Conservation (phyloP, 2,888 invertebrate genomes). For the Neoascia interrupta region DNA sequence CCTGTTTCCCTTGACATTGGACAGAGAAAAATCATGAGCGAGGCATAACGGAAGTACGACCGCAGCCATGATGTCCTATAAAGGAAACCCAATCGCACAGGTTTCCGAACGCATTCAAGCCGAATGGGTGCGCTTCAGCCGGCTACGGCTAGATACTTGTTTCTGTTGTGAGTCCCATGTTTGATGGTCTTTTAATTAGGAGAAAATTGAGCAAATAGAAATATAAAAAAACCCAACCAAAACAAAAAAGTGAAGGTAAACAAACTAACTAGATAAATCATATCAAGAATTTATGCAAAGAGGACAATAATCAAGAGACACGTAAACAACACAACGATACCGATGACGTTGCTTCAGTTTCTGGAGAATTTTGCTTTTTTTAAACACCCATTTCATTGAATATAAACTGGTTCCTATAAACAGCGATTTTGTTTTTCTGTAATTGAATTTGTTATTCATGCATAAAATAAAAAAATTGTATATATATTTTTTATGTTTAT, state of each 20-base stretch:
- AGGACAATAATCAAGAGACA: slow-evolving; percentile 10
- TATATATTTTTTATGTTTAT: slow-evolving; percentile 21
- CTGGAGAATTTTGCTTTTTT: not conserved
- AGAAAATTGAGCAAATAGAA: too few species aligned
- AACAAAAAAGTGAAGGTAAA: not conserved
- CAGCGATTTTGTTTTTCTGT: slow-evolving; percentile 12
- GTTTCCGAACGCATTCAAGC: not conserved
- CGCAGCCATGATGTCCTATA: slow-evolving; percentile 27
- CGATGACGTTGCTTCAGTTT: too few species aligned
- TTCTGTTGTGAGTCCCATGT: slow-evolving; percentile 4
- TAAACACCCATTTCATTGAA: not conserved
- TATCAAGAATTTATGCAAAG: slow-evolving; percentile 56
- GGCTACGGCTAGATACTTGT: not conserved
- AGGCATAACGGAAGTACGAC: slow-evolving; percentile 49
- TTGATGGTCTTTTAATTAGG: not conserved
- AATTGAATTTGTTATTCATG: slow-evolving; percentile 29
- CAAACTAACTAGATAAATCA: slow-evolving; percentile 21
- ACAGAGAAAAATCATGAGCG: slow-evolving; percentile 43
- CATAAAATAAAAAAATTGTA: slow-evolving; percentile 4
- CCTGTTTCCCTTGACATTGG: slow-evolving; percentile 47
- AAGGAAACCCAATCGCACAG: slow-evolving; percentile 27
- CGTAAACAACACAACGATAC: too few species aligned
- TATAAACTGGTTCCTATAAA: slow-evolving; percentile 1
- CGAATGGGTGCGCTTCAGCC: not conserved
- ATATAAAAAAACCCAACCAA: too few species aligned